Conservation (phyloP, 2,797 vertebrate species). For the Phataginus tricuspis region DNA sequence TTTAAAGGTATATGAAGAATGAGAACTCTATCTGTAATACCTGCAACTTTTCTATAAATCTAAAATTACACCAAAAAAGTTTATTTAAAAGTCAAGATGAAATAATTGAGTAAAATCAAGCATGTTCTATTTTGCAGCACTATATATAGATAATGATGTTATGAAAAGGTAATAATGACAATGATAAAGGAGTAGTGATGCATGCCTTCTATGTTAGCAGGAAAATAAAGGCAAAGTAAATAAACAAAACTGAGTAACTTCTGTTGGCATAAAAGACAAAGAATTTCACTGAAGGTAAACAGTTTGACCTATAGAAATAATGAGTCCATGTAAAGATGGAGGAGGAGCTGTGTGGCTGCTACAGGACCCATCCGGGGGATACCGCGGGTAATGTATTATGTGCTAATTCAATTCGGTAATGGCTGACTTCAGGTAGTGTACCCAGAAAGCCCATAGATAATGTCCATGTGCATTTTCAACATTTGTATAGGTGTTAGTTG, state of each 20-base stretch:
- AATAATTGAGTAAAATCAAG: neutral
- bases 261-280: neutral
- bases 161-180: neutral
- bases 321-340: rapidly evolving
- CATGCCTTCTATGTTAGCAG: neutral
- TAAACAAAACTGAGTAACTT: neutral
- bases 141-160: neutral
- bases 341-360: neutral
- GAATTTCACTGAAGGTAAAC: neutral
- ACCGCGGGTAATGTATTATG: rapidly evolving
- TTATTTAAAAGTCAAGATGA: slow-evolving; percentile 10
- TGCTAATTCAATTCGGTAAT: neutral
- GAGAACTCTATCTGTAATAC: neutral
- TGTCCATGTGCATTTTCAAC: rapidly evolving
- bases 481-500: neutral
- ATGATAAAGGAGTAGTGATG: neutral
- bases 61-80: neutral
- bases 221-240: neutral
- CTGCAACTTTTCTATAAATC: neutral
- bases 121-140: neutral
- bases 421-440: neutral
- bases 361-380: neutral
- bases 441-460: neutral
- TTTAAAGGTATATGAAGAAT: neutral
- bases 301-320: neutral